phyloP scores from a whole-genome alignment of 1,140 invertebrate genomes.

The Cyphomyrmex costatus region DNA sequence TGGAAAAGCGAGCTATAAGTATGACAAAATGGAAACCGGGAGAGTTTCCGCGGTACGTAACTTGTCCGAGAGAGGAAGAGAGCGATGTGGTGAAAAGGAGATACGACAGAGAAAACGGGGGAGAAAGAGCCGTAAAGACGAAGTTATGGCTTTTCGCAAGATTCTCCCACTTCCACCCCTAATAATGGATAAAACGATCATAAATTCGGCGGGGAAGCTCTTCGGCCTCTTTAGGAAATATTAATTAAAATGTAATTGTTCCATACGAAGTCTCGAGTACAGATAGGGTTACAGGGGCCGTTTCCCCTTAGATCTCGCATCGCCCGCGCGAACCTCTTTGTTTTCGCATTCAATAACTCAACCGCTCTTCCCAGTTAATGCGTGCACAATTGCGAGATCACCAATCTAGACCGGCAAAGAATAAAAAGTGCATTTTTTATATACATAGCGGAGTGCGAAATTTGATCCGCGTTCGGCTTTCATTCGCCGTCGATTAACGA shows the following conservation, averaged over 20 bases:
- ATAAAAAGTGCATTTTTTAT: background rate
- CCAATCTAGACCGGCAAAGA: background rate
- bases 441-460: background rate
- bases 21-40: conserved; percentile 53
- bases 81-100: conserved; percentile 61
- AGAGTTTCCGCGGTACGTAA: conserved; percentile 59
- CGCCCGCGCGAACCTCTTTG: conserved; percentile 73
- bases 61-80: conserved; percentile 22
- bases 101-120: conserved; percentile 34
- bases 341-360: conserved; percentile 78
- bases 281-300: conserved; percentile 71
- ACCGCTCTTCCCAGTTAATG: conserved; percentile 20
- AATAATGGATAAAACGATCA: conserved; percentile 88
- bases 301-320: conserved; percentile 72
- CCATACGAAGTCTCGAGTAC: conserved; percentile 75
- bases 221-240: conserved; percentile 87
- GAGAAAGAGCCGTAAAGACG: conserved; percentile 84
- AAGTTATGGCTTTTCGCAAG: conserved; percentile 85
- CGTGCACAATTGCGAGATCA: background rate
- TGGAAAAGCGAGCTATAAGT: conserved; percentile 21
- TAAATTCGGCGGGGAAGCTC: conserved; percentile 86
- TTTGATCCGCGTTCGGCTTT: background rate
- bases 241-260: conserved; percentile 88
- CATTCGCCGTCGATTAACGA: conserved; percentile 22
- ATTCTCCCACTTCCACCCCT: conserved; percentile 82